Conservation (phyloP, 2,113 vertebrate genomes). For the Chunga burmeisteri region DNA sequence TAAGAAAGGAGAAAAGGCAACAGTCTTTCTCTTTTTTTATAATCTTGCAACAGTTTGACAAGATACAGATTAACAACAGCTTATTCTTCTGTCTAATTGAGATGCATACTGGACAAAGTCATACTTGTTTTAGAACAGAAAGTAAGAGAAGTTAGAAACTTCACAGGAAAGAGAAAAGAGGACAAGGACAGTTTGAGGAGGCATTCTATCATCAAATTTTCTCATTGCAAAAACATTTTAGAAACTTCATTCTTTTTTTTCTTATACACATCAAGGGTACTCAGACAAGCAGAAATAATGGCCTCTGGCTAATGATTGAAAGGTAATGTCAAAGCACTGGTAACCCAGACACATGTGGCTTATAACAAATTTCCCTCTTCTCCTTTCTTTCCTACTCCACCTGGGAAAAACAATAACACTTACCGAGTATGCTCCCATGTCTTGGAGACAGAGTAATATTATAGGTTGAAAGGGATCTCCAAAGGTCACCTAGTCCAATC, state of each 20-base stretch:
- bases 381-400: neutral
- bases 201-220: slow-evolving; percentile 26
- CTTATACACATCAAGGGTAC: neutral
- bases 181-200: slow-evolving; percentile 20
- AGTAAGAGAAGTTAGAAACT: neutral
- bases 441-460: neutral
- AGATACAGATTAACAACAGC: neutral
- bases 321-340: slow-evolving; percentile 3
- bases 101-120: neutral
- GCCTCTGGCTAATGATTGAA: slow-evolving; percentile 47
- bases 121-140: neutral
- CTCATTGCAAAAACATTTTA: slow-evolving; percentile 28
- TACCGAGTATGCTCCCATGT: neutral
- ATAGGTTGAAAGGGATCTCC: neutral
- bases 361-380: neutral
- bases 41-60: neutral
- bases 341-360: neutral
- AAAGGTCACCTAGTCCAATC: neutral
- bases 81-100: neutral
- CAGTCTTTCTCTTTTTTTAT: neutral
- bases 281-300: slow-evolving; percentile 61
- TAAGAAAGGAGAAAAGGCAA: neutral
- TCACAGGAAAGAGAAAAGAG: neutral
- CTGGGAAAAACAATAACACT: neutral
- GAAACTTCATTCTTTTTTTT: neutral